Base-by-base conservation (phyloP, 2,888 invertebrate genomes). In the Cremastinae sp. region DNA sequence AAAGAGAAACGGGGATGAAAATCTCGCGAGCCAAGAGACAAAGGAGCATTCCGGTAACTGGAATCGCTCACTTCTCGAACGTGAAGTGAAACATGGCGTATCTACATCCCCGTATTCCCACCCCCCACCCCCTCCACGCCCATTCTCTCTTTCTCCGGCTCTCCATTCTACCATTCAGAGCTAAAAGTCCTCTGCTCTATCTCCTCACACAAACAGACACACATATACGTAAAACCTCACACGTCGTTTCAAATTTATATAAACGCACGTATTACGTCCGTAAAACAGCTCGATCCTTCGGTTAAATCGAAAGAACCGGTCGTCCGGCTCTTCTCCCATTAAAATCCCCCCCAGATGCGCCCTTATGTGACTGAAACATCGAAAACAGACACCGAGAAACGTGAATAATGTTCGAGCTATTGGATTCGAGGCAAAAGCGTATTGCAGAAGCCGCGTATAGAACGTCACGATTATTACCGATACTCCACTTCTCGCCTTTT, bases 41-140 rank as follows among this genome's bases (percentile, higher is more conserved):
- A 88, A 86, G 83, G 87, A 86, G 84, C 87, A 87, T 86, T 84
- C 87, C 85, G 87, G 41, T 85, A 84, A 83, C 86, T 43, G 73
- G 86, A 88, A 88, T 87, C 88, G 87, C 84, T 82, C 85, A 82
- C 78, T 83, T 83, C 80, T 80, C 77, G 72, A 68, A 78, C 78
- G 62, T 78, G 79, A 79, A 83, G 84, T 80, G 83, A 85, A 87
- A 84, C 89, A 88, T 89, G 89, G 86, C 88, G 84, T 89, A 89
- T 89, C 89, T 88, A 86, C 88, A 88, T 88, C 88, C 87, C 86
- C 73, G 73, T 74, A 43, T 43, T 41, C 49, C 1, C 41, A 18
- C 53, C 68, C 68, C 55, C 45, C 49, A 47, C 43, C 45, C 22
- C 49, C 37, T 47, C 10, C 49, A 43, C 56, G 41, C 73, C 35